A percentile compares a stretch with the other conserved stretches of the same genome.
phyloP scores from a whole-genome alignment of 1,140 invertebrate genomes.

The Paramacrobiotus metropolitanus region DNA sequence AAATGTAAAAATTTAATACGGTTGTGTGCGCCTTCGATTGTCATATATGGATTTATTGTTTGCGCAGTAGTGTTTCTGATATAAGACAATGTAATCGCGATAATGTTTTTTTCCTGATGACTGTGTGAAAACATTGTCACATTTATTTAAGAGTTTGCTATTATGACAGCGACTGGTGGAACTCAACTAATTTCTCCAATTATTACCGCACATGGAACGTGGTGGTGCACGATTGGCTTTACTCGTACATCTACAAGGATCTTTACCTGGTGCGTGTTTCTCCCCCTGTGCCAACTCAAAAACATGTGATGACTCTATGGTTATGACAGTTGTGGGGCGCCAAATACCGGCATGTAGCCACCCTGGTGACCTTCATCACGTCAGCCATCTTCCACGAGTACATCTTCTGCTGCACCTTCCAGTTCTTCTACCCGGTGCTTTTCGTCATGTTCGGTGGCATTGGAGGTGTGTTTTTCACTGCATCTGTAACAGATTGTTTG shows the following conservation, averaged over 20 bases:
- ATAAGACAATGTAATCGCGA: too few species aligned
- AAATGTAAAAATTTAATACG: too few species aligned
- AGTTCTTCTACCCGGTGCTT: conserved; percentile 64
- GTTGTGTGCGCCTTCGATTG: too few species aligned
- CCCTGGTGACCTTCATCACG: conserved; percentile 30
- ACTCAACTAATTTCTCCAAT: conserved; percentile 43
- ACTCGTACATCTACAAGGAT: conserved; percentile 71
- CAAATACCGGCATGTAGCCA: conserved; percentile 18
- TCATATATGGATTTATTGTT: too few species aligned
- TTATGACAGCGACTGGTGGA: conserved; percentile 87
- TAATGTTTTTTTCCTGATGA: too few species aligned
- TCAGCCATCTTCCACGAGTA: conserved; percentile 60
- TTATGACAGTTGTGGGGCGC: conserved; percentile 11
- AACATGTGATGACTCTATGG: too few species aligned
- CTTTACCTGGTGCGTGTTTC: conserved; percentile 31
- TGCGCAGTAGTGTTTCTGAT: too few species aligned
- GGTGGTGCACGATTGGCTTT: conserved; percentile 79
- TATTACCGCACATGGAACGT: conserved; percentile 89
- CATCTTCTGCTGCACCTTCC: conserved; percentile 44
- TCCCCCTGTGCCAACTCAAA: not conserved
- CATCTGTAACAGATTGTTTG: too few species aligned
- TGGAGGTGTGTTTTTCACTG: conserved; percentile 22
- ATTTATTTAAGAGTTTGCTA: too few species aligned
- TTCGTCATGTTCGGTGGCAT: conserved; percentile 30
- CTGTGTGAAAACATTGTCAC: too few species aligned